Evolutionary conservation across 2,113 vertebrate species (phyloP), one percentile per base, ranked within the genome.

Genomic region (Pituophis catenifer): DNA sequence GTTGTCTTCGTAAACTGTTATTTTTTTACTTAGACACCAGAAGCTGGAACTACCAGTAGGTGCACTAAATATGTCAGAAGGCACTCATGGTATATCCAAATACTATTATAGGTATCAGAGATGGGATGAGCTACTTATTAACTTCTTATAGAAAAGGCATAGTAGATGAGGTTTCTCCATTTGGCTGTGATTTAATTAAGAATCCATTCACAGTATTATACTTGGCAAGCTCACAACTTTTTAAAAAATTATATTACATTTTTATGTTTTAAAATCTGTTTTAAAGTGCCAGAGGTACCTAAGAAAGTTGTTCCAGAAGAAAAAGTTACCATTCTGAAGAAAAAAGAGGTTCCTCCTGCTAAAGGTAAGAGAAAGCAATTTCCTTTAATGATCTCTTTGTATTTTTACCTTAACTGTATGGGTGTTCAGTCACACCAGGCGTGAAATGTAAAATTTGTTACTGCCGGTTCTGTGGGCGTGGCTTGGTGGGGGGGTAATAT

Each of bases 241-340:
- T 89, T 91, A 81, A 58, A 91, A 81, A 15, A 53, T 92, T 88
- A 85, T 38, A 92, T 0, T 91, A 86, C 8, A 86, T 89, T 92
- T 94, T 86, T 90, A 12, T 92, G 88, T 89, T 94, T 65, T 95
- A 93, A 92, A 54, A 95, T 94, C 94, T 95, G 86, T 95, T 98
- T 98, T 98, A 95, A 99, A 99, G 98, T 98, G 96, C 94, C 97
- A 88, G 97, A 98, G 94, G 97, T 98, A 85, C 97, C 98, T 94
- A 98, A 98, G 97, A 97, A 70, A 95, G 94, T 96, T 15, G 96
- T 98, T 52, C 96, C 97, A 92, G 97, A 98, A 96, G 98, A 98
- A 97, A 97, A 97, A 94, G 52, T 97, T 93, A 94, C 97, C 96
- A 97, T 98, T 97, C 93, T 95, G 55, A 97, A 98, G 95, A 97